phyloP scores from a whole-genome alignment of 2,113 vertebrate genomes.

The Gopherus evgoodei region DNA sequence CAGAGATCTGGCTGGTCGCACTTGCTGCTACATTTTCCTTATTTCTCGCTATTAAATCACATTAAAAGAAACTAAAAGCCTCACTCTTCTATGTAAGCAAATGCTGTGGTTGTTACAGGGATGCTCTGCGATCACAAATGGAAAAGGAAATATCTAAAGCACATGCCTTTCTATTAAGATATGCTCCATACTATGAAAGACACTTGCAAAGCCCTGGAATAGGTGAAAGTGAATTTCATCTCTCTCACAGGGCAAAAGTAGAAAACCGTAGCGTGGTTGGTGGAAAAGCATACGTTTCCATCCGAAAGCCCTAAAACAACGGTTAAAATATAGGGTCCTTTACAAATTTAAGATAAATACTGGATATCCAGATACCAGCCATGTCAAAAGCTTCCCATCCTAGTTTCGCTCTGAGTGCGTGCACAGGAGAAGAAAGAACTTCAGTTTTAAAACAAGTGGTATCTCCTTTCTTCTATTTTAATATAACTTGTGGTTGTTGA shows the following conservation, averaged over 20 bases:
- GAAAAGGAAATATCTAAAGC: neutral
- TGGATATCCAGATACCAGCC: neutral
- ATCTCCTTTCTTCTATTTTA: neutral
- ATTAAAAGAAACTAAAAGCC: neutral
- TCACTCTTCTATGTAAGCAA: neutral
- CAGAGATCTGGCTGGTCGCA: neutral
- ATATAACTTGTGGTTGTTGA: neutral
- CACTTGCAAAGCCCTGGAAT: neutral
- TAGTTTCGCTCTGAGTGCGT: neutral
- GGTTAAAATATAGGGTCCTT: neutral
- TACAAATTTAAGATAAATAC: neutral
- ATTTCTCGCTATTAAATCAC: neutral
- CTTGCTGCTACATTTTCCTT: neutral
- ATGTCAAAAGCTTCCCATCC: fast-evolving
- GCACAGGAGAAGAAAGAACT: neutral
- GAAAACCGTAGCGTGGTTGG: fast-evolving
- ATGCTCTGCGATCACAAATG: neutral
- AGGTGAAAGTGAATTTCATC: neutral
- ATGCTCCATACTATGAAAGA: neutral
- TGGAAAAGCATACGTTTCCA: neutral
- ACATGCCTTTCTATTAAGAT: neutral
- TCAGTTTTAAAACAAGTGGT: neutral
- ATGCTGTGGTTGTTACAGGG: neutral
- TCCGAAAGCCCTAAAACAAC: neutral
- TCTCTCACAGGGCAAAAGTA: neutral